A percentile compares a stretch with the other conserved stretches of the same genome.
Conservation (phyloP, 2,113 vertebrate genomes). For the Neomonachus schauinslandi region DNA sequence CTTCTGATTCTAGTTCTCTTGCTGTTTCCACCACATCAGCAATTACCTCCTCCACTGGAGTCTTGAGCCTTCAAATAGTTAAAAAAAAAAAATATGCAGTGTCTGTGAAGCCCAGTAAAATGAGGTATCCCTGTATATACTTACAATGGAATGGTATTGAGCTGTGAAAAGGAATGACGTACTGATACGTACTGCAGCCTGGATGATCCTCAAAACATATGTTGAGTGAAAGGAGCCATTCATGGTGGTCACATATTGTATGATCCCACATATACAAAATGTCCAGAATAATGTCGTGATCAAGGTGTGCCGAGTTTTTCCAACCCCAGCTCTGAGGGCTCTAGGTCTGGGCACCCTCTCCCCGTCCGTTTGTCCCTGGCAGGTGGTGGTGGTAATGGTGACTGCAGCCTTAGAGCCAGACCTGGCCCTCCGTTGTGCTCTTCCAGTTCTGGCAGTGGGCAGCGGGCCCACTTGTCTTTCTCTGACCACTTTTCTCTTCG, state of each 20-base stretch:
- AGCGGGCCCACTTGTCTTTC: neutral
- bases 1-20: neutral
- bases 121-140: neutral
- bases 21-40: neutral
- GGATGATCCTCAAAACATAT: neutral
- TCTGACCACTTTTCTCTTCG: neutral
- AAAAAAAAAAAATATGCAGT: neutral
- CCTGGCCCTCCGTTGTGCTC: accelerated
- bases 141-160: neutral
- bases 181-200: neutral
- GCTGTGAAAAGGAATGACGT: neutral
- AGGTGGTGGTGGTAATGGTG: neutral
- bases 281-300: neutral
- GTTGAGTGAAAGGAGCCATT: neutral
- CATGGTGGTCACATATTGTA: neutral
- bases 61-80: neutral
- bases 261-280: neutral
- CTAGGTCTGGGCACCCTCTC: neutral
- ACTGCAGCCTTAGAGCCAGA: neutral
- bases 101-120: neutral
- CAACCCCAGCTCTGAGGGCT: neutral
- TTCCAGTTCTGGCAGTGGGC: neutral
- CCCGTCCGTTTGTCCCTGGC: neutral
- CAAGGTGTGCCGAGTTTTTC: neutral
- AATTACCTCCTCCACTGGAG: neutral